Percentiles rank a stretch among this genome's conserved stretches.
Conservation (phyloP, 1,140 invertebrate species). For the Ceratosolen fusciceps region DNA sequence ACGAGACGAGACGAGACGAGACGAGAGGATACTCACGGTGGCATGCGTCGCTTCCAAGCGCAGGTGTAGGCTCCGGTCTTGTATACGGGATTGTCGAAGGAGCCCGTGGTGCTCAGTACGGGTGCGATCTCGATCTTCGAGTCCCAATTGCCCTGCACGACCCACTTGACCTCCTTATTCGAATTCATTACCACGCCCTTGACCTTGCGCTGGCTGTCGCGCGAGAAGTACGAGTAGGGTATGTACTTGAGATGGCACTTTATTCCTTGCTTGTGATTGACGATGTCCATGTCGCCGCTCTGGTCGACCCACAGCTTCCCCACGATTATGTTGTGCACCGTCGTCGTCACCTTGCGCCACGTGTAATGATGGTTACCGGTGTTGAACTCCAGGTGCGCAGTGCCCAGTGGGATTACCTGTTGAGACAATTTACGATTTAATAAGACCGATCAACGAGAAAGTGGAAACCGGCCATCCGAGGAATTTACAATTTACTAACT, state of each 20-base stretch:
- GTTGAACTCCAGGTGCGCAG: conserved; percentile 84
- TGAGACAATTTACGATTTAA: neutral
- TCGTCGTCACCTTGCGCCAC: conserved; percentile 98
- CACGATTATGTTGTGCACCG: conserved; percentile 99
- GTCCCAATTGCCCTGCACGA: conserved; percentile 96
- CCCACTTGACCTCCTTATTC: conserved; percentile 80
- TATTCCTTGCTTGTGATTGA: conserved; percentile 88
- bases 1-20: neutral
- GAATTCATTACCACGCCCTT: conserved; percentile 82
- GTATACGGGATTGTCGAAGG: conserved; percentile 87
- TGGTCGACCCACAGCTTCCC: conserved; percentile 99
- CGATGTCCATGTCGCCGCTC: conserved; percentile 98
- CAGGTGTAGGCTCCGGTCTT: conserved; percentile 89
- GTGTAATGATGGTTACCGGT: conserved; percentile 89
- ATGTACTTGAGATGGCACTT: conserved; percentile 97
- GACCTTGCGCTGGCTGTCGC: conserved; percentile 93
- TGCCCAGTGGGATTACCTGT: conserved; percentile 90
- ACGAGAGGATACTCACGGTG: conserved; percentile 77
- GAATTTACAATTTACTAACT: no score
- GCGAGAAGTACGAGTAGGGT: conserved; percentile 98
- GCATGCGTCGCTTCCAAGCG: conserved; percentile 88
- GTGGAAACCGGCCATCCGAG: no score
- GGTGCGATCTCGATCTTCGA: conserved; percentile 93
- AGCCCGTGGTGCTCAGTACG: conserved; percentile 82
- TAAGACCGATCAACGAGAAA: no score